Percentiles rank a stretch among this genome's conserved stretches.
Evolutionary conservation across 2,797 vertebrate species (phyloP).

Genomic region (Acropternis orthonyx): DNA sequence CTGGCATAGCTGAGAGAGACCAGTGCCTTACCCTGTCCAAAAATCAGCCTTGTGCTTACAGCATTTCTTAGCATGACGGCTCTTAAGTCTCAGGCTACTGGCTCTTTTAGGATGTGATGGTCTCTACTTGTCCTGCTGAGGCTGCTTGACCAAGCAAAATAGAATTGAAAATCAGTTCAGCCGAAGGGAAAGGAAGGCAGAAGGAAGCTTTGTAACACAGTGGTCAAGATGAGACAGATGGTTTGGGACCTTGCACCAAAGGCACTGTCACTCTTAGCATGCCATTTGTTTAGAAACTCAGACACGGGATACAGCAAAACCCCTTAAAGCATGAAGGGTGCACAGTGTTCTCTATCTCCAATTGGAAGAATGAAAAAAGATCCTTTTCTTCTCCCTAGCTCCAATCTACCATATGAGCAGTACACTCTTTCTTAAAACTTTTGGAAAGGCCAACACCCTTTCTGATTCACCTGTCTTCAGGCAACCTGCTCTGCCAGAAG

Average conservation of each 20-base stretch:
- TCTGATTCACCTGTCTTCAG: constrained; percentile 5
- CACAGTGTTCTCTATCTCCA: background rate
- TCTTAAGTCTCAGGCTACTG: background rate
- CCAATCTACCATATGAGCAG: background rate
- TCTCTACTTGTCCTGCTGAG: background rate
- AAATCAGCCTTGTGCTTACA: background rate
- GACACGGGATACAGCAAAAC: background rate
- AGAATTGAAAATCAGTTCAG: background rate
- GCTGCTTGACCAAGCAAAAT: background rate
- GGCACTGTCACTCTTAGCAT: background rate
- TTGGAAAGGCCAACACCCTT: background rate
- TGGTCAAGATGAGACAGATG: background rate
- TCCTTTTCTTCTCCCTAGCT: background rate
- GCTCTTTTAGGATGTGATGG: background rate
- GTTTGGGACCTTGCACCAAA: background rate
- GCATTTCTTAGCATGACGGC: background rate
- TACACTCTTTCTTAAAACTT: background rate
- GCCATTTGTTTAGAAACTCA: background rate
- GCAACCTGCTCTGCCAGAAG: background rate
- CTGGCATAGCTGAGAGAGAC: background rate
- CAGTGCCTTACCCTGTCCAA: background rate
- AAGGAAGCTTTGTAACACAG: background rate
- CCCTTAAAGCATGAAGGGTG: background rate
- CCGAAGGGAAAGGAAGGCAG: background rate
- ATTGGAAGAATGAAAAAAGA: background rate